Evolutionary conservation across 2,888 invertebrate genomes (phyloP), one percentile per base, ranked within the genome.

Genomic region (Harmothoe impar): DNA sequence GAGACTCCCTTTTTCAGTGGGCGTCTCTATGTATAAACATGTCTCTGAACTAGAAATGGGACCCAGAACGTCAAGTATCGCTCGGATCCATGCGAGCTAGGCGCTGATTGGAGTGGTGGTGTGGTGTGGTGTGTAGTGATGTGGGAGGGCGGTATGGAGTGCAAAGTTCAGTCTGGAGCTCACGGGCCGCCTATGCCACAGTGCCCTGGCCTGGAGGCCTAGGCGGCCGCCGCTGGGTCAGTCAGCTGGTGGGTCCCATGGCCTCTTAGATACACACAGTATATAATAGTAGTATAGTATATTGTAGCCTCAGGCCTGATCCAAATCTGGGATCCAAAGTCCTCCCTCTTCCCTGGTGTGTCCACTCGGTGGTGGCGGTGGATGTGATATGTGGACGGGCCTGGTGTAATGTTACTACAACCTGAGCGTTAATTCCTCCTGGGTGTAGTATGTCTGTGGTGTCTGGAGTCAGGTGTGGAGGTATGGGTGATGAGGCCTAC

Each of bases 161-260:
- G 35, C 25, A 72, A 72, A 72, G 72, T 72, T 72, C 72, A 72
- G 29, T n/a, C 5, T 29, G 31, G 62, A 72, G 25, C 72, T 62
- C n/a, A n/a, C 62, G 23, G 62, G 23, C 62, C 23, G 62, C 62
- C 62, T 15, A n/a, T 62, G 62, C 62, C n/a, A 15, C 62, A 62
- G 62, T 62, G 23, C 12, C 62, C n/a, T 62, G 62, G 20, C 7
- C 23, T 62, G 0, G 23, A 20, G 77, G 77, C 77, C 17, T 25
- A 20, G 31, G n/a, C 77, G 25, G n/a, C 25, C 77, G 77, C 17
- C 20, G 62, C 77, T 31, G 43, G 43, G 43, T 17, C 81, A 81
- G 81, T 81, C 81, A 81, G 81, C 81, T 81, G 43, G 31, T 15
- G 20, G 81, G 81, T 35, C 81, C 81, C 81, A 81, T 81, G 31